Evolutionary conservation across 2,113 vertebrate genomes (phyloP).

Genomic region (Cavia porcellus): DNA sequence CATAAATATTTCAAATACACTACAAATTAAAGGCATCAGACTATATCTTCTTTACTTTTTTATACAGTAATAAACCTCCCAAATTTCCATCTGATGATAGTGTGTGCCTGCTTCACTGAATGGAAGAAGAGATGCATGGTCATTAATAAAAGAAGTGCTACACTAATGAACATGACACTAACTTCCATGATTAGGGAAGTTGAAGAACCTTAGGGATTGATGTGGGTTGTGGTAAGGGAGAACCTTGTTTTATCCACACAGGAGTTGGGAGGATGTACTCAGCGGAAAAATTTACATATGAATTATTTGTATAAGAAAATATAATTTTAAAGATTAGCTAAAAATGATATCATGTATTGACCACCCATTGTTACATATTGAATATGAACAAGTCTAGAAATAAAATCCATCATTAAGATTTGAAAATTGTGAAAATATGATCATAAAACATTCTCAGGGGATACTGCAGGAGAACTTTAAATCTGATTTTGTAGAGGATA

Average conservation of each 20-base stretch:
- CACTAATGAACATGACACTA: neutral
- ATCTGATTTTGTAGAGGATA: neutral
- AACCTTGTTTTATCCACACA: neutral
- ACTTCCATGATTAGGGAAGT: neutral
- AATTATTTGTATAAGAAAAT: neutral
- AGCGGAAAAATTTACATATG: neutral
- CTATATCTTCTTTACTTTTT: neutral
- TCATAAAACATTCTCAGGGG: neutral
- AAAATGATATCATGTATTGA: neutral
- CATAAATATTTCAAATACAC: neutral
- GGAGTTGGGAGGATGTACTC: neutral
- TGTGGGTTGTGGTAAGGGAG: neutral
- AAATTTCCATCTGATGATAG: slow-evolving; percentile 5
- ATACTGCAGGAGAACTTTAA: neutral
- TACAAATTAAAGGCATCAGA: neutral
- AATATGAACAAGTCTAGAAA: neutral
- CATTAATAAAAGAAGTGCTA: neutral
- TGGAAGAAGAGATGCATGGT: neutral
- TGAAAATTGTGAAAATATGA: neutral
- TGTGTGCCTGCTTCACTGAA: neutral
- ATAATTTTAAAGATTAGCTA: neutral
- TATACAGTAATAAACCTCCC: neutral
- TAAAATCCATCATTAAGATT: neutral
- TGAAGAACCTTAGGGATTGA: neutral
- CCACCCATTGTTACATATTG: neutral